These are phyloP conservation scores for Okamejei kenojei DNA, from an alignment of 2,797 vertebrate species.

Conservation along the genomic window DNA sequence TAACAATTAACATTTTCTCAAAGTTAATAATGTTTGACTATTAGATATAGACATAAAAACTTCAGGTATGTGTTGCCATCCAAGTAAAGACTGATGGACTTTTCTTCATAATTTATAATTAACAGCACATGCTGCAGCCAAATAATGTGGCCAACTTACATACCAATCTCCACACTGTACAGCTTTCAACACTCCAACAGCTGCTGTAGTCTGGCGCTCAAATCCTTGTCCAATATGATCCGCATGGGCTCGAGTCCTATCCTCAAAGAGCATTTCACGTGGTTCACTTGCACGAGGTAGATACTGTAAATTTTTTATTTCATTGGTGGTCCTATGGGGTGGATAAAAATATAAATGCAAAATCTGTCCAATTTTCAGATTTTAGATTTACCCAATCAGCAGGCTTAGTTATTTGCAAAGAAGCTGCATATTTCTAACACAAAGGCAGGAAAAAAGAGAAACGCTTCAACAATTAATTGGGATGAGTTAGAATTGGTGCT, in stretches of 20 bases:
- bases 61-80: background rate
- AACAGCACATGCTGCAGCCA: background rate
- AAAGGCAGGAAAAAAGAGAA: background rate
- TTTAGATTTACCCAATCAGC: background rate
- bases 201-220: slow-evolving; percentile 88
- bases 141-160: slow-evolving; percentile 39
- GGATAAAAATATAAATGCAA: slow-evolving; percentile 12
- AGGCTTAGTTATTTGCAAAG: background rate
- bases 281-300: slow-evolving; percentile 94
- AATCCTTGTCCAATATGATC: slow-evolving; percentile 98
- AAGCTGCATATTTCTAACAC: background rate
- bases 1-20: background rate
- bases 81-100: background rate
- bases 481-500: background rate
- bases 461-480: background rate
- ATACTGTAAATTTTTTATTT: slow-evolving; percentile 97
- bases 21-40: background rate
- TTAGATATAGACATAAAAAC: background rate
- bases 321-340: slow-evolving; percentile 82
- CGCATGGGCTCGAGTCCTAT: slow-evolving; percentile 87
- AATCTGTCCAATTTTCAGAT: background rate
- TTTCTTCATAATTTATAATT: slow-evolving; percentile 18
- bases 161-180: slow-evolving; percentile 80
- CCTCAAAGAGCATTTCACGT: slow-evolving; percentile 94
- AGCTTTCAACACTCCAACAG: slow-evolving; percentile 93